A percentile compares a stretch with the other conserved stretches of the same genome.
Conservation (phyloP, 1,140 invertebrate species). For the Gonatopus flavifemur region DNA sequence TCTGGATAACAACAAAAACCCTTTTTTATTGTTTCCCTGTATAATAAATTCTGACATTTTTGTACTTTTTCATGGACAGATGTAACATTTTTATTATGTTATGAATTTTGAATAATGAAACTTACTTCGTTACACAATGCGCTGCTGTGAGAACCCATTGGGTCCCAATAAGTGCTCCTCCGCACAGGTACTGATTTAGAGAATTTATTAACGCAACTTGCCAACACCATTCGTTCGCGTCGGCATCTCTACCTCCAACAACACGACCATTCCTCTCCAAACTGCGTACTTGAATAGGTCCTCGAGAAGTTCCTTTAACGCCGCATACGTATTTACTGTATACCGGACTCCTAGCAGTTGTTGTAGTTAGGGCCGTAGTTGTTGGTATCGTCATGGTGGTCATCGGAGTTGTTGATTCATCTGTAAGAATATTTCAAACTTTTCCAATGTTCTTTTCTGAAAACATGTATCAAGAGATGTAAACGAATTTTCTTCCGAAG, state of each 20-base stretch:
- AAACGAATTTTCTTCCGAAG: no score
- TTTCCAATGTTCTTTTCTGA: no score
- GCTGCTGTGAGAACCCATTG: slow-evolving; percentile 95
- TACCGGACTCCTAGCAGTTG: slow-evolving; percentile 68
- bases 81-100: background rate
- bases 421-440: slow-evolving; percentile 16
- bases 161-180: slow-evolving; percentile 89
- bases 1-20: no score
- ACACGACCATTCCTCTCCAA: slow-evolving; percentile 67
- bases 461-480: no score
- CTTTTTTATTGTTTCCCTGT: no score
- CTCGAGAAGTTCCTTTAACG: slow-evolving; percentile 70
- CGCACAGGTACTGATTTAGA: slow-evolving; percentile 92
- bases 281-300: slow-evolving; percentile 57
- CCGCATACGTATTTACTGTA: slow-evolving; percentile 92
- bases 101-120: no score
- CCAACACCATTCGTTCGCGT: slow-evolving; percentile 93
- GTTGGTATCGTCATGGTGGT: slow-evolving; percentile 57
- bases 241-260: slow-evolving; percentile 87
- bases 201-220: slow-evolving; percentile 93
- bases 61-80: background rate
- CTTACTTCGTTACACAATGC: slow-evolving; percentile 93
- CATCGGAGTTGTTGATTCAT: slow-evolving; percentile 49
- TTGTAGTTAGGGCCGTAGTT: slow-evolving; percentile 48
- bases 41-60: background rate